Percentiles rank a stretch among this genome's conserved stretches.
These are phyloP conservation scores for Pogoniulus pusillus DNA, from an alignment of 2,797 vertebrate genomes.

Conservation along the genomic window DNA sequence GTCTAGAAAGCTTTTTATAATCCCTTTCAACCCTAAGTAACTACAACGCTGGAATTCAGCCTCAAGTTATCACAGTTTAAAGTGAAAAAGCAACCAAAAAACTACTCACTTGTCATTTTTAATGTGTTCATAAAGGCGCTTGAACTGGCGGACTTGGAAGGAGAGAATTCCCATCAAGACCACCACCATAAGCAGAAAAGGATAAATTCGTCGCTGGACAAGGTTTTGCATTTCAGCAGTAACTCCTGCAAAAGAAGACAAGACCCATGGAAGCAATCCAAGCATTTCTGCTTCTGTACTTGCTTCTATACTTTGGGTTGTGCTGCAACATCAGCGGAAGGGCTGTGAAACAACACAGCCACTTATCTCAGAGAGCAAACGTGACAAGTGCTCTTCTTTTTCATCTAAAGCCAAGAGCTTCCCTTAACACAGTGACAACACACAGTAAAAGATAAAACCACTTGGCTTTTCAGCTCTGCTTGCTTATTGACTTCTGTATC, in stretches of 20 bases:
- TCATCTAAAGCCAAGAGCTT: background rate
- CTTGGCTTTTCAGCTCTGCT: background rate
- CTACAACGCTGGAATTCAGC: background rate
- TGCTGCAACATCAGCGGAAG: background rate
- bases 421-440: background rate
- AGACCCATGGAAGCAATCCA: background rate
- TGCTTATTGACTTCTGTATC: background rate
- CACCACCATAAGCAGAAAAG: constrained; percentile 96
- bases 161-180: constrained; percentile 94
- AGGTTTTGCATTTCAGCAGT: constrained; percentile 96
- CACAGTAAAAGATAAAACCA: background rate
- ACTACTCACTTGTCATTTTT: constrained; percentile 97
- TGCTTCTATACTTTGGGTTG: background rate
- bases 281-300: background rate
- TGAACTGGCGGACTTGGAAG: constrained; percentile 98
- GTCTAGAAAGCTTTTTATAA: background rate
- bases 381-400: background rate
- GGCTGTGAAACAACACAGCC: background rate
- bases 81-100: background rate
- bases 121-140: constrained; percentile 99
- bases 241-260: constrained; percentile 81
- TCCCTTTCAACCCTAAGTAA: background rate
- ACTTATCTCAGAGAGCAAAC: background rate
- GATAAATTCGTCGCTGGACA: constrained; percentile 97
- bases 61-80: background rate